These are phyloP conservation scores for Lota lota DNA, from an alignment of 2,113 vertebrate species.

Conservation along the genomic window DNA sequence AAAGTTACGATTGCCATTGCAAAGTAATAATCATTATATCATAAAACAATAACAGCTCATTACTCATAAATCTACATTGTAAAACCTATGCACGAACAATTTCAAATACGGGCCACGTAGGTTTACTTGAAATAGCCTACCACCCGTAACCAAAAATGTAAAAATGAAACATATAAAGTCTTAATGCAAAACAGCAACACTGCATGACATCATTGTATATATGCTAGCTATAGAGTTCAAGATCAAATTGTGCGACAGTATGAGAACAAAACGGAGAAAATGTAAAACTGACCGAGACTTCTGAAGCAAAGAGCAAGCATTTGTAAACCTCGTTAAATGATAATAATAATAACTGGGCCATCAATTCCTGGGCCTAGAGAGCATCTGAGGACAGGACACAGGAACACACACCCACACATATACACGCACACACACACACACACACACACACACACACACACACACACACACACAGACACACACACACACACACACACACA, in stretches of 20 bases:
- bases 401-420: slow-evolving; percentile 23
- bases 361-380: slow-evolving; percentile 21
- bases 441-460: no score
- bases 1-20: no score
- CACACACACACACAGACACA: not conserved
- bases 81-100: no score
- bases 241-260: not conserved
- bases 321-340: slow-evolving; percentile 31
- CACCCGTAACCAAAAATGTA: no score
- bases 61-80: no score
- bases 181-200: slow-evolving; percentile 5
- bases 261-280: slow-evolving; percentile 4
- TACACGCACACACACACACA: slow-evolving; percentile 16
- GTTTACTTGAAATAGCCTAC: no score
- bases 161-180: slow-evolving; percentile 3
- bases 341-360: slow-evolving; percentile 27
- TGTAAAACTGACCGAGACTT: slow-evolving; percentile 15
- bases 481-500: no score
- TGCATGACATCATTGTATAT: not conserved
- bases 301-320: slow-evolving; percentile 15
- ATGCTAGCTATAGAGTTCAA: not conserved
- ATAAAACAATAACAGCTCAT: no score
- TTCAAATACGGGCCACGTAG: no score
- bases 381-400: slow-evolving; percentile 46
- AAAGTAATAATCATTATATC: no score